A percentile compares a stretch with the other conserved stretches of the same genome.
Evolutionary conservation across 2,888 invertebrate genomes (phyloP).

Genomic region (Fragum fragum): DNA sequence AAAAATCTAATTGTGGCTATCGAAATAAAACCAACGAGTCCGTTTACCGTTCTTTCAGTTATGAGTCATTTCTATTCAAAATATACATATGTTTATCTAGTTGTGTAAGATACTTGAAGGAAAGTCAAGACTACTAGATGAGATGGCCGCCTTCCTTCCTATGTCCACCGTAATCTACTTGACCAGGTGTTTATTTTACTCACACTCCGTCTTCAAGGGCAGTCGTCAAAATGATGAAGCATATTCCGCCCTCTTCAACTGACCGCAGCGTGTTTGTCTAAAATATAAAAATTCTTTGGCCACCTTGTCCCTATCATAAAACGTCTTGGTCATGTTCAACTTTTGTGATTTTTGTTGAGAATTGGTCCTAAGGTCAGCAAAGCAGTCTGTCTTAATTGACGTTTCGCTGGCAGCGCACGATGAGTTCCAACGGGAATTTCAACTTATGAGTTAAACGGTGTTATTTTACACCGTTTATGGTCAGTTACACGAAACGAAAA

Average conservation of each 20-base stretch:
- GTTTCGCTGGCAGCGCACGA: too few relatives aligned
- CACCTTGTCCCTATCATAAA: neutral
- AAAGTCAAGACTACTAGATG: neutral
- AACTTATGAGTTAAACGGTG: too few relatives aligned
- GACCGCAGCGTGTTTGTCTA: conserved; percentile 30
- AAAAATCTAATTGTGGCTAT: too few relatives aligned
- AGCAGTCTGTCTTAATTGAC: too few relatives aligned
- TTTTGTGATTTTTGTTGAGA: too few relatives aligned
- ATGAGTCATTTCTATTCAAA: neutral
- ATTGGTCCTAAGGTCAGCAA: too few relatives aligned
- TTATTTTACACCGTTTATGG: too few relatives aligned
- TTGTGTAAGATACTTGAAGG: neutral
- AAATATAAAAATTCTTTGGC: conserved; percentile 34
- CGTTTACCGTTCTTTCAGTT: too few relatives aligned
- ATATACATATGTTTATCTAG: neutral
- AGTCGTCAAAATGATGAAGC: conserved; percentile 23
- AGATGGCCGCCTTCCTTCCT: neutral
- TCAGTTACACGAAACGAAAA: too few relatives aligned
- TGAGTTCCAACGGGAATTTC: too few relatives aligned
- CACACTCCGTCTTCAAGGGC: conserved; percentile 14
- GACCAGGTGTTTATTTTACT: conserved; percentile 31
- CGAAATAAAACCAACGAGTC: too few relatives aligned
- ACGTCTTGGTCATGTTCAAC: too few relatives aligned
- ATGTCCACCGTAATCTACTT: neutral
- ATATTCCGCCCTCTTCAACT: conserved; percentile 11